Evolutionary conservation across 2,113 vertebrate genomes (phyloP), one percentile per base, ranked within the genome.

Genomic region (Miniopterus natalensis): DNA sequence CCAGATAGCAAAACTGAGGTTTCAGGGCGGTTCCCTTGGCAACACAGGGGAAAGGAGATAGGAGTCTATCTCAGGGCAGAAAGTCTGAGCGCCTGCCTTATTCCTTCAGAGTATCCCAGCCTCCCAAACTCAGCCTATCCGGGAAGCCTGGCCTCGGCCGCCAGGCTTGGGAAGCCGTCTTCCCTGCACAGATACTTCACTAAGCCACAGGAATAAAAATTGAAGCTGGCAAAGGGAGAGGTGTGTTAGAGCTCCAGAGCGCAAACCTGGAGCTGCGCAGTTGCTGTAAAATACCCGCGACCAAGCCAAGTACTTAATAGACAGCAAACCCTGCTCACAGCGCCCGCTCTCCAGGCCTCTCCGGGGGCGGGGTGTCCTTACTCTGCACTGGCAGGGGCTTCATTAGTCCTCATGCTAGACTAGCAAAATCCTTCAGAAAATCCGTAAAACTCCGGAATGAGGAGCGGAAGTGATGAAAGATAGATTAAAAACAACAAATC

Each of bases 11-110:
- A 59, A 92, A 85, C 78, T 21, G 66, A 63, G 88, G 17, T 77
- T 84, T 73, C 68, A 68, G 57, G 68, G 90, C 78, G 70, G 81
- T 91, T 93, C 75, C 80, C 73, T 94, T 92, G 81, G 91, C 71
- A 96, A 83, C 94, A 49, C 27, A 55, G 53, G 47, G 47, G 71
- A 68, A 92, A 75, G 31, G 77, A 90, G 45, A 74, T 1, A 80
- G 47, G 57, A n/a, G 55, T 83, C 55, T 81, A 25, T 57, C 70
- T 86, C 55, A 36, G 45, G n/a, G 47, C 57, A 73, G 61, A 53
- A 78, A 65, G 53, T 25, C 20, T 53, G 66, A 70, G 51, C 36
- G 21, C 65, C n/a, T 61, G 27, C 31, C 51, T 80, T 45, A 27
- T 95, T 57, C 11, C 20, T 63, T 70, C 53, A 77, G 17, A 84